Evolutionary conservation across 2,888 invertebrate species (phyloP).

Genomic region (Aricia artaxerxes): DNA sequence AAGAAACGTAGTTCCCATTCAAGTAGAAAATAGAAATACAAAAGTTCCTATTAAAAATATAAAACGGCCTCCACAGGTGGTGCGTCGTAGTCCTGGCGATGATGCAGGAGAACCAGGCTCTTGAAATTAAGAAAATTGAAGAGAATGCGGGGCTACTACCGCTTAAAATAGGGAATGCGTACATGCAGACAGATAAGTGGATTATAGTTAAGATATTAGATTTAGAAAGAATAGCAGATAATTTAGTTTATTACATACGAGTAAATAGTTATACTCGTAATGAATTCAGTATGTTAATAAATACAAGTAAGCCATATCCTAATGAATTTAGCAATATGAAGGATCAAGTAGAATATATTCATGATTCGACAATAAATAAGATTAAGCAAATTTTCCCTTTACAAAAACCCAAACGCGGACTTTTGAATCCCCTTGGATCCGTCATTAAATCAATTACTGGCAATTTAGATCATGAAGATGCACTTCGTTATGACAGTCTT

Average conservation of each 20-base stretch:
- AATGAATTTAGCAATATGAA: no score
- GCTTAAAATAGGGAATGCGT: slow-evolving; percentile 39
- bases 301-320: slow-evolving; percentile 19
- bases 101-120: slow-evolving; percentile 36
- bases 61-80: slow-evolving; percentile 43
- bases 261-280: no score
- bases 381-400: slow-evolving; percentile 34
- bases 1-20: slow-evolving; percentile 37
- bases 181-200: slow-evolving; percentile 20
- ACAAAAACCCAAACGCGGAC: slow-evolving; percentile 21
- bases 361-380: neutral
- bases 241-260: slow-evolving; percentile 34
- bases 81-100: slow-evolving; percentile 32
- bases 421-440: slow-evolving; percentile 33
- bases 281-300: neutral
- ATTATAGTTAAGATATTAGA: slow-evolving; percentile 36
- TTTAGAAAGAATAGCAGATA: slow-evolving; percentile 36
- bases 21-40: slow-evolving; percentile 35
- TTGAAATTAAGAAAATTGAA: slow-evolving; percentile 43
- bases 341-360: no score
- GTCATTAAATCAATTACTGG: slow-evolving; percentile 43
- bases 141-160: slow-evolving; percentile 41
- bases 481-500: slow-evolving; percentile 39
- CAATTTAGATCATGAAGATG: slow-evolving; percentile 44
- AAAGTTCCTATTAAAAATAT: slow-evolving; percentile 43